Conservation (phyloP, 2,888 invertebrate species). For the Muscina levida region DNA sequence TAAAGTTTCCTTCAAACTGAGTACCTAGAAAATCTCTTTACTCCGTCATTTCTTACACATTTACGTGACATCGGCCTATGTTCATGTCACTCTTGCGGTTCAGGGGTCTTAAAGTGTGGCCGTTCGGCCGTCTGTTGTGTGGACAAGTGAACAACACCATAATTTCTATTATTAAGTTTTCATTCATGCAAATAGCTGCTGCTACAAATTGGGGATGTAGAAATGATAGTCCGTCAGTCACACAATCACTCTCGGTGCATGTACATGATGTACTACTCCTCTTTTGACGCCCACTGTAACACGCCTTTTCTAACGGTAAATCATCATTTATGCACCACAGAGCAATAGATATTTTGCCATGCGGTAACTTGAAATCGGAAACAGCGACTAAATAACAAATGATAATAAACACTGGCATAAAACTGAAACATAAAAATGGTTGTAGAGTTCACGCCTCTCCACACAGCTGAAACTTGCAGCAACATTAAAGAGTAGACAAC, state of each 20-base stretch:
- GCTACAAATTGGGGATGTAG: slow-evolving; percentile 4
- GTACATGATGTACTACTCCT: too few species aligned
- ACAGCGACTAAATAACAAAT: slow-evolving; percentile 32
- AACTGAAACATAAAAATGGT: slow-evolving; percentile 30
- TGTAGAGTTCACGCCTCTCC: slow-evolving; percentile 46
- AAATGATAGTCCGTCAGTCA: slow-evolving; percentile 1
- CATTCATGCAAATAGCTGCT: slow-evolving; percentile 29
- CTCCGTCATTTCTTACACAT: too few species aligned
- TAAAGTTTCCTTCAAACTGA: too few species aligned
- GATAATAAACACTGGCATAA: slow-evolving; percentile 15
- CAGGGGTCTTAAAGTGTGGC: neutral
- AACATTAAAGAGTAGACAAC: neutral
- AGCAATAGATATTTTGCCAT: slow-evolving; percentile 17
- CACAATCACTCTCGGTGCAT: slow-evolving; percentile 28
- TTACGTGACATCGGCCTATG: too few species aligned
- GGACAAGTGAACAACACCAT: slow-evolving; percentile 37
- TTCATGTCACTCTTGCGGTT: slow-evolving; percentile 12
- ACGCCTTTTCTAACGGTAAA: slow-evolving; percentile 47
- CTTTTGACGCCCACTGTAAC: slow-evolving; percentile 37
- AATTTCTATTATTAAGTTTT: slow-evolving; percentile 61
- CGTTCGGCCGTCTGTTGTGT: slow-evolving; percentile 3
- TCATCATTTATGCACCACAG: neutral
- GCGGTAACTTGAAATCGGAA: slow-evolving; percentile 23
- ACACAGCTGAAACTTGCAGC: slow-evolving; percentile 8
- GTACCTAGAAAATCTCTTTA: too few species aligned